phyloP scores from a whole-genome alignment of 2,797 vertebrate genomes.

The Lophura swinhoii region DNA sequence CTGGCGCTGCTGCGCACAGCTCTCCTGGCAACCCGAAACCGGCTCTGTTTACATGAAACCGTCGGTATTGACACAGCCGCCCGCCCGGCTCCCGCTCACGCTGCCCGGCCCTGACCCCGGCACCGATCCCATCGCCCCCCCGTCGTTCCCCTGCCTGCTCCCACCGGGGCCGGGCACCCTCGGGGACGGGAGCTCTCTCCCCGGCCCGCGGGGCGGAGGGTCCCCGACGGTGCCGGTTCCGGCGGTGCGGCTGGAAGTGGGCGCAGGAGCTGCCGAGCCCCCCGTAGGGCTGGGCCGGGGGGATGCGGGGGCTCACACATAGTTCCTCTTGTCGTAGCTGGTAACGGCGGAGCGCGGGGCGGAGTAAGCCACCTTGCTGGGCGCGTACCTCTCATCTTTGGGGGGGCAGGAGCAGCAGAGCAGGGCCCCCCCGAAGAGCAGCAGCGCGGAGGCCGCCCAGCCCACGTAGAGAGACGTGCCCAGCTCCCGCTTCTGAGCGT shows the following conservation, averaged over 20 bases:
- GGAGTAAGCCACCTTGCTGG: constrained; percentile 87
- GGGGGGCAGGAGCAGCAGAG: constrained; percentile 95
- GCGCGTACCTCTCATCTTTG: constrained; percentile 85
- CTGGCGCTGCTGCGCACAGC: not conserved
- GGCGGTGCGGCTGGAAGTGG: not conserved
- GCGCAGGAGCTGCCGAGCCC: not conserved
- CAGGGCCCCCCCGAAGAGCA: constrained; percentile 88
- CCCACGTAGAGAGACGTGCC: constrained; percentile 91
- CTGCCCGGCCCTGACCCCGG: constrained; percentile 34
- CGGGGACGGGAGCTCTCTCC: not conserved
- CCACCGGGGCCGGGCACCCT: not conserved
- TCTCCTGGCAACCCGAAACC: constrained; percentile 44
- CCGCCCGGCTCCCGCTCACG: not conserved
- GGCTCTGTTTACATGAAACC: constrained; percentile 57
- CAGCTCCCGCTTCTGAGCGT: constrained; percentile 89
- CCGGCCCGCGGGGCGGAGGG: not conserved
- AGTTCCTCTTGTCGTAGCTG: constrained; percentile 92
- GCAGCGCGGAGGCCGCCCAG: constrained; percentile 88
- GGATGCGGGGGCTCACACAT: constrained; percentile 79
- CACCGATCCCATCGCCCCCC: not conserved
- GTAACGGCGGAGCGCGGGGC: constrained; percentile 83
- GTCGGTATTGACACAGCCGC: constrained; percentile 48
- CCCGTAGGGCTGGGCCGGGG: not conserved
- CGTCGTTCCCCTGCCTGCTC: not conserved
- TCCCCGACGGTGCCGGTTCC: not conserved